Conservation (phyloP, 2,888 invertebrate species). For the Mesorhabditis belari region DNA sequence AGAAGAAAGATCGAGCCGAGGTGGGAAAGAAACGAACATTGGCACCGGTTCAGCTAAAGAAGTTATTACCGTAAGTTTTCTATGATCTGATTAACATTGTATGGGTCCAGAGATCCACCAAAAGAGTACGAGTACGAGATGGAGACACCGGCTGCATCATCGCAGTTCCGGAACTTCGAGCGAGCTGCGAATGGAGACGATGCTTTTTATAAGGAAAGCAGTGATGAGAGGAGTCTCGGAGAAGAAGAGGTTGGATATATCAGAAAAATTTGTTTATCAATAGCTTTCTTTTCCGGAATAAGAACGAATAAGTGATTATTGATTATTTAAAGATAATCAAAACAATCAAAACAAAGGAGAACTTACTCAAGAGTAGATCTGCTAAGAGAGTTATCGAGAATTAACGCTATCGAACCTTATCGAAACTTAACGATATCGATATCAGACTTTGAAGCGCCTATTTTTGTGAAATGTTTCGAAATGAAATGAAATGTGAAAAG, state of each 20-base stretch:
- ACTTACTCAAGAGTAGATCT: too few relatives aligned
- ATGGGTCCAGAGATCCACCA: slow-evolving; percentile 9
- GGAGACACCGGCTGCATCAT: slow-evolving; percentile 16
- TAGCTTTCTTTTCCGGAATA: too few relatives aligned
- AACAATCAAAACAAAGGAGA: too few relatives aligned
- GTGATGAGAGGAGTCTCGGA: background rate
- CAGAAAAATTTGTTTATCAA: too few relatives aligned
- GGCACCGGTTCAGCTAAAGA: slow-evolving; percentile 16
- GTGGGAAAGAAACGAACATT: slow-evolving; percentile 30
- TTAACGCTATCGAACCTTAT: too few relatives aligned
- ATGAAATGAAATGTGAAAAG: too few relatives aligned
- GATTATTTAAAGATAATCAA: too few relatives aligned
- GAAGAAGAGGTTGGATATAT: background rate
- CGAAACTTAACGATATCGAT: too few relatives aligned
- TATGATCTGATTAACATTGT: background rate
- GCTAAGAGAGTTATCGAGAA: too few relatives aligned
- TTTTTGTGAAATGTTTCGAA: too few relatives aligned
- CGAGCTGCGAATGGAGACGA: slow-evolving; percentile 36
- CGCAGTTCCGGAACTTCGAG: slow-evolving; percentile 26
- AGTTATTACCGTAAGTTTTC: slow-evolving; percentile 10
- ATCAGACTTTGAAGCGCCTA: too few relatives aligned
- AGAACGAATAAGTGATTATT: too few relatives aligned
- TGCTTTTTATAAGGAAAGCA: slow-evolving; percentile 16
- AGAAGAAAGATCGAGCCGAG: slow-evolving; percentile 21
- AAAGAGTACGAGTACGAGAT: slow-evolving; percentile 9